phyloP scores from a whole-genome alignment of 2,888 invertebrate genomes.

The Hanleya hanleyi region DNA sequence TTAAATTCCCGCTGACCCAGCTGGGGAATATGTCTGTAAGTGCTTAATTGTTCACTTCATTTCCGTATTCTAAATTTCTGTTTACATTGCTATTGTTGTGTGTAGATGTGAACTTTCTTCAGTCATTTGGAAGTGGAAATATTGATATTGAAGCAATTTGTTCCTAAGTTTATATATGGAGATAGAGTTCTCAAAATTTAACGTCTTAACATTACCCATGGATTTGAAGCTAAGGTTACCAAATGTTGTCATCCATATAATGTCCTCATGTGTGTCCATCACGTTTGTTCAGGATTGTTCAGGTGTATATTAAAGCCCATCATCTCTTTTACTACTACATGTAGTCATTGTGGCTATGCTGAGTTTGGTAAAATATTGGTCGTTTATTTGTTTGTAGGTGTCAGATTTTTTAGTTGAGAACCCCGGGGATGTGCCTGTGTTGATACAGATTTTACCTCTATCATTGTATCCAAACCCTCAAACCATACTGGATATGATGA shows the following conservation, averaged over 20 bases:
- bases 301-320: no score
- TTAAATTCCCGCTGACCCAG: constrained; percentile 84
- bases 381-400: constrained; percentile 68
- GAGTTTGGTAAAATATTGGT: not conserved
- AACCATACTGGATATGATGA: constrained; percentile 73
- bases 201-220: no score
- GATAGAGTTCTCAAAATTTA: no score
- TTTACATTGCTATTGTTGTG: not conserved
- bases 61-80: not conserved
- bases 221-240: no score
- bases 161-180: no score
- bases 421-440: constrained; percentile 81
- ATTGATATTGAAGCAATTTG: no score
- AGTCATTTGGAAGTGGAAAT: no score
- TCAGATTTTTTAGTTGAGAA: constrained; percentile 82
- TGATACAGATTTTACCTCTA: constrained; percentile 84
- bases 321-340: no score
- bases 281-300: no score
- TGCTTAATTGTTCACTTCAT: constrained; percentile 30
- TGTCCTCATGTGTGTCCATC: no score
- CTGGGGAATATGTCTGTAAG: constrained; percentile 80
- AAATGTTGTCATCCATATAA: no score
- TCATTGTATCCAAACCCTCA: constrained; percentile 81
- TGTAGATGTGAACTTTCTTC: no score
- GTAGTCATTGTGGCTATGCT: not conserved